phyloP scores from a whole-genome alignment of 37 sponge, comb jelly and placozoan species.

The Aplysina aerophoba region DNA sequence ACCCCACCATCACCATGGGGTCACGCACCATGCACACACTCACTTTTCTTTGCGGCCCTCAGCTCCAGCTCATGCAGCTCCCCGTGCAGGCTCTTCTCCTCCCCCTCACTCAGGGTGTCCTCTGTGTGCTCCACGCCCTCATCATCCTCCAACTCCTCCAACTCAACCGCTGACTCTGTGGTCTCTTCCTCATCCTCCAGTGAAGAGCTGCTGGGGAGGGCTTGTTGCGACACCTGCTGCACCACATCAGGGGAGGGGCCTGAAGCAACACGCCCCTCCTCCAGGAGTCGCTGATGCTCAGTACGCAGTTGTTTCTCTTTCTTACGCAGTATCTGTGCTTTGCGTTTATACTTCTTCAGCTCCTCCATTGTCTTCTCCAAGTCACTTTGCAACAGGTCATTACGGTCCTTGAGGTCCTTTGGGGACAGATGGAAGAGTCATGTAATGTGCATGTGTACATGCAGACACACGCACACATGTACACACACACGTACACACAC shows the following conservation, averaged over 20 bases:
- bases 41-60: slow-evolving; percentile 7
- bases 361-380: not conserved
- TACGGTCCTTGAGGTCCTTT: slow-evolving; percentile 26
- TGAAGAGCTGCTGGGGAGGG: not conserved
- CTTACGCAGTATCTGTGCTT: not conserved
- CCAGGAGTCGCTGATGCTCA: slow-evolving; percentile 12
- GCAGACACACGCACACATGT: not conserved
- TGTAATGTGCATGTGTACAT: too few species aligned
- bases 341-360: not conserved
- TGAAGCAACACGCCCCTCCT: not conserved
- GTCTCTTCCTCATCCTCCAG: not conserved
- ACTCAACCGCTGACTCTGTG: not conserved
- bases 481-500: not conserved
- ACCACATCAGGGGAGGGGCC: too few species aligned
- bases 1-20: too few species aligned
- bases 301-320: not conserved
- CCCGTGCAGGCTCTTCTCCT: slow-evolving; percentile 22
- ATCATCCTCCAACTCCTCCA: slow-evolving; percentile 8
- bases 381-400: slow-evolving; percentile 1
- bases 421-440: not conserved
- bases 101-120: slow-evolving; percentile 19
- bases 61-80: slow-evolving; percentile 28
- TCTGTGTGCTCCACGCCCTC: slow-evolving; percentile 14
- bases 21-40: not conserved
- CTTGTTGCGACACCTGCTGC: not conserved